Evolutionary conservation across 2,797 vertebrate species (phyloP).

Genomic region (Coregonus suidteri): DNA sequence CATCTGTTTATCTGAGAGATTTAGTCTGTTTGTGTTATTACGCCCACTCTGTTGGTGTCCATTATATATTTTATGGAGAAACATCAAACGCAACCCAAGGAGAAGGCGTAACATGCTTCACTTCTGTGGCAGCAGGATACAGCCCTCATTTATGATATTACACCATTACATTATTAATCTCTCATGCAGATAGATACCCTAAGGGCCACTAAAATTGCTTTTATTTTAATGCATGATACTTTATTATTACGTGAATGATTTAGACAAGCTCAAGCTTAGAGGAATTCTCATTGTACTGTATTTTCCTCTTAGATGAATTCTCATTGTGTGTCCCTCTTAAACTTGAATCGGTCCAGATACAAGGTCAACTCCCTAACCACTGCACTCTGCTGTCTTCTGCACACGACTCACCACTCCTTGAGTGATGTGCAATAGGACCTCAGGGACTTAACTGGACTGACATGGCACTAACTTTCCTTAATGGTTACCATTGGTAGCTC

Average conservation of each 20-base stretch:
- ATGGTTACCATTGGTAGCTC: neutral
- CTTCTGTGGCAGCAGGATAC: neutral
- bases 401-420: slow-evolving; percentile 15
- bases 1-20: slow-evolving; percentile 50
- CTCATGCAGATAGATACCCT: slow-evolving; percentile 27
- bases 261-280: neutral
- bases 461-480: neutral
- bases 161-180: slow-evolving; percentile 49
- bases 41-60: slow-evolving; percentile 20
- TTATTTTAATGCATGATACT: slow-evolving; percentile 38
- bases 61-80: neutral
- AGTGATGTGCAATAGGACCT: neutral
- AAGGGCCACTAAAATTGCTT: slow-evolving; percentile 42
- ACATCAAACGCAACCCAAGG: neutral
- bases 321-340: slow-evolving; percentile 14
- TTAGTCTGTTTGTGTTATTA: slow-evolving; percentile 44
- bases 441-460: neutral
- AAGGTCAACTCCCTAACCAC: slow-evolving; percentile 10
- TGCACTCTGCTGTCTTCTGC: slow-evolving; percentile 2
- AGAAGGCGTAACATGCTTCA: neutral
- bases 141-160: slow-evolving; percentile 38
- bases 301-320: too few relatives aligned
- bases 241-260: slow-evolving; percentile 50
- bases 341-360: slow-evolving; percentile 9
- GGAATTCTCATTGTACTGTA: neutral